Base-by-base conservation (phyloP, 1,140 invertebrate species). In the Drosophila rufa region DNA sequence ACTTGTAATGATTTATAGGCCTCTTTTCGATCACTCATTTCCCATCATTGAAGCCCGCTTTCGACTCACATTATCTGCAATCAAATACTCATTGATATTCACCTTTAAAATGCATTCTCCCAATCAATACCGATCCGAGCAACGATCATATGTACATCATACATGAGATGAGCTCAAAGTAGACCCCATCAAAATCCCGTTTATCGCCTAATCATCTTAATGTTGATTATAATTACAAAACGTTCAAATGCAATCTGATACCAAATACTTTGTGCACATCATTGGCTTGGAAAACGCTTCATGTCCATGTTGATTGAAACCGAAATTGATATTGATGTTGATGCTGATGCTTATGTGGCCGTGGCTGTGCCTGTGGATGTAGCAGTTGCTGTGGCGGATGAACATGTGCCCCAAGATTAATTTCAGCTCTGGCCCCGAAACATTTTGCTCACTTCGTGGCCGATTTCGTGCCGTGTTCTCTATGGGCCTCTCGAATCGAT, bases 191-290 rank as follows among this genome's bases (percentile, higher is more conserved):
- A 50, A 75, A 71, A 74, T 64, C 73, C 47, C 67, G 74, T 86
- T 84, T 82, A 86, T 78, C 59, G 74, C 55, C 48, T 51, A 65
- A 70, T 75, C 56, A 60, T 78, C 82, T 74, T 81, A 66, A 66
- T 74, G 66, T 60, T 76, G 61, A 85, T 84, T 80, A 71, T 78
- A 86, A 86, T 78, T 84, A 82, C 79, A 81, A 81, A 84, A 81
- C 67, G 62, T 55, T 74, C 42, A 60, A 71, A 77, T 75, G 71
- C 70, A 75, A 75, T 75, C 47, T 65, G 59, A 68, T 69, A 81
- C 67, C 74, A 38, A 70, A 86, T 59, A 69, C 46, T 82, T 81
- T 70, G 59, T 82, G 82, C 82, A 78, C 67, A 80, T 86, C 82
- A 86, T 85, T 76, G 47, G 75, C 58, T 42, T 46, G 48, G 57